Base-by-base conservation (phyloP, 1,140 invertebrate species). In the Centruroides vittatus region DNA sequence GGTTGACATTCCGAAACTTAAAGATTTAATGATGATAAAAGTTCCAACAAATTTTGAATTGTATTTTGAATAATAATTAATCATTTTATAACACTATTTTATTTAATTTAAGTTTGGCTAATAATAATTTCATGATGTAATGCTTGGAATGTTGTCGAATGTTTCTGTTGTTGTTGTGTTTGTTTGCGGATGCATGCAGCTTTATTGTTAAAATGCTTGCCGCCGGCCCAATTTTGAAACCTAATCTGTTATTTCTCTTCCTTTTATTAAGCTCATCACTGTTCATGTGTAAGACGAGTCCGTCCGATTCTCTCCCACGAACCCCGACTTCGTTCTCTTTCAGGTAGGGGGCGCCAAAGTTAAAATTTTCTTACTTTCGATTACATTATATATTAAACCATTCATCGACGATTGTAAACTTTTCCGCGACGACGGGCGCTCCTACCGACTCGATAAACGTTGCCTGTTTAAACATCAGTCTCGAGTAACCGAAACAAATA, bases 301-400 rank as follows among this genome's bases (percentile, higher is more conserved):
- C 61, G 46, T 59, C 51, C 12, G 59, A 62, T 34, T 62, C 61
- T 4, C 57, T 62, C 12, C 48, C 36, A 52, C 59, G 59, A n/a
- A 57, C 61, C 41, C 13, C 56, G 13, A 52, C 56, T 13, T 56
- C 55, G 35, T 59, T 59, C 52, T 51, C 61, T 34, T 62, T 62
- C 56, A 59, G 61, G 61, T 62, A 62, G 47, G 57, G 13, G 57
- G 34, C 57, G 47, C 53, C 47, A 47, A 47, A n/a, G 50, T 56
- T 55, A 35, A 35, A 23, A 55, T 55, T 55, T 11, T 34, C 13
- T 23, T 34, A 35, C 35, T 55, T 34, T 55, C 49, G 5, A 12
- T 51, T 55, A 34, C 2, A 1, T 11, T 34, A 34, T 54, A 11
- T 6, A 10, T 35, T 55, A n/a, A 47, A 13, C 47, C 13, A 13